Evolutionary conservation across 1,140 invertebrate genomes (phyloP).

Genomic region (Piezodorus guildinii): DNA sequence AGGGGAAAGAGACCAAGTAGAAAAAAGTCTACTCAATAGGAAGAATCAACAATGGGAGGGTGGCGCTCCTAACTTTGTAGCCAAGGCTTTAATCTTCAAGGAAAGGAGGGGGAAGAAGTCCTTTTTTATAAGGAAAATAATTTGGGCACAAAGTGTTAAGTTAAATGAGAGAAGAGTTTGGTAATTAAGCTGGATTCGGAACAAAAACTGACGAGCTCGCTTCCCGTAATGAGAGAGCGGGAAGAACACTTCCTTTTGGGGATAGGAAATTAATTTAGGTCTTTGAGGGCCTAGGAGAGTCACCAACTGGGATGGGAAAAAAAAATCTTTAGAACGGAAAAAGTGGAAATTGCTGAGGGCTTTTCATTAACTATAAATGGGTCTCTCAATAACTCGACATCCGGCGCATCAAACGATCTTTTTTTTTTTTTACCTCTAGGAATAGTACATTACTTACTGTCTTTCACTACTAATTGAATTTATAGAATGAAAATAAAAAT

Average conservation of each 20-base stretch:
- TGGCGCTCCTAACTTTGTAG: background rate
- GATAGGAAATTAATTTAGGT: conserved; percentile 9
- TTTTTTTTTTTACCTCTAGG: no score
- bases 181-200: conserved; percentile 13
- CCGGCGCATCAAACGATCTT: no score
- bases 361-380: no score
- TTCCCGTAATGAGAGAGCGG: conserved; percentile 1
- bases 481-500: no score
- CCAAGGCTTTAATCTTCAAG: background rate
- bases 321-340: no score
- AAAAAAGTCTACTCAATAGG: conserved; percentile 3
- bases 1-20: background rate
- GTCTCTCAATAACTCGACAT: no score
- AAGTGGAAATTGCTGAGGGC: no score
- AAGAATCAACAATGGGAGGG: conserved; percentile 9
- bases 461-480: no score
- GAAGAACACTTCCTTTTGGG: conserved; percentile 4
- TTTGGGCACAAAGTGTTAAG: conserved; percentile 15
- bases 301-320: background rate
- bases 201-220: conserved; percentile 11
- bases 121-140: conserved; percentile 1
- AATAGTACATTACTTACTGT: no score
- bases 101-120: background rate
- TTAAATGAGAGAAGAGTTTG: conserved; percentile 15
- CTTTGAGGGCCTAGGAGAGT: background rate